Percentiles rank a stretch among this genome's conserved stretches.
These are phyloP conservation scores for Drosophila percnosoma DNA, from an alignment of 2,888 invertebrate genomes.

Conservation along the genomic window DNA sequence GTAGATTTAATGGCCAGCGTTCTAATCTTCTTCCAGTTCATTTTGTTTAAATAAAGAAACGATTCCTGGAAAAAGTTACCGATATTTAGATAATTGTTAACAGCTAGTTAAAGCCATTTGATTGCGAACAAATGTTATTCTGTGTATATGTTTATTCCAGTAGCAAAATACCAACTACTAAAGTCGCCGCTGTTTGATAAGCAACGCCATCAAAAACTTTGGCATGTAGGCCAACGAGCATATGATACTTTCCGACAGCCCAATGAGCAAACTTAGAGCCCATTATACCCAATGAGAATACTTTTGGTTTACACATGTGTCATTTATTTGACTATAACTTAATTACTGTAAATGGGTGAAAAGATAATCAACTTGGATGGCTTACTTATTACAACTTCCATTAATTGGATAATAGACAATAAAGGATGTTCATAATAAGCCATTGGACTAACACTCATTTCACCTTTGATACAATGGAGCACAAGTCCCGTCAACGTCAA, in stretches of 20 bases:
- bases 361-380: conserved; percentile 3
- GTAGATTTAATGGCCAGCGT: conserved; percentile 11
- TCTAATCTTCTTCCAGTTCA: conserved; percentile 14
- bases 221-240: background rate
- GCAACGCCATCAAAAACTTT: conserved; percentile 19
- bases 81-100: conserved; percentile 1
- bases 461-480: background rate
- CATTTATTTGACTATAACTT: background rate
- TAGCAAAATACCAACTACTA: conserved; percentile 4
- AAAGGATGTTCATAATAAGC: background rate
- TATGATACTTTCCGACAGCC: conserved; percentile 5
- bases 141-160: conserved; percentile 5
- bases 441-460: background rate
- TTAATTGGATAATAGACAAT: conserved; percentile 1
- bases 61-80: conserved; percentile 5
- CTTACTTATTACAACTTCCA: conserved; percentile 5
- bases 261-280: conserved; percentile 1
- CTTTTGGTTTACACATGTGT: background rate
- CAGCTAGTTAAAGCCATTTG: conserved; percentile 18
- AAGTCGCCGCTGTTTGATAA: conserved; percentile 30
- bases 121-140: conserved; percentile 37
- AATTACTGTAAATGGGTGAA: conserved; percentile 7
- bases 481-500: conserved; percentile 28
- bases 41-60: conserved; percentile 1
- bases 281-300: background rate